Percentiles rank a stretch among this genome's conserved stretches.
These are phyloP conservation scores for Alitta virens DNA, from an alignment of 2,888 invertebrate species.

Conservation along the genomic window DNA sequence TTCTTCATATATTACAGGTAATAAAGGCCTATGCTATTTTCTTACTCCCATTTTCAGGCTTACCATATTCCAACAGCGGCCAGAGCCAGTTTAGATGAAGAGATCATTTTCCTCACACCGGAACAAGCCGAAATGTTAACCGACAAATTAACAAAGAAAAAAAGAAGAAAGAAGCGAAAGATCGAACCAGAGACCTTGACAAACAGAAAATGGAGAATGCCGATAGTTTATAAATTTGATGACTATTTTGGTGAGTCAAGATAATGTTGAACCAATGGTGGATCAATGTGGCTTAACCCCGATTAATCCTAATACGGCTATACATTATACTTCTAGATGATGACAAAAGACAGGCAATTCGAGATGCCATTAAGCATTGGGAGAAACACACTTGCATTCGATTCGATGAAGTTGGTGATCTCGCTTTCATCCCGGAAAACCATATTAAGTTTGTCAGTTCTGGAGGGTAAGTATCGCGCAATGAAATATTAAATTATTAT, in stretches of 20 bases:
- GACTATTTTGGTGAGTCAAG: conserved; percentile 7
- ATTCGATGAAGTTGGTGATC: conserved; percentile 8
- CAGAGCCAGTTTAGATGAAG: background rate
- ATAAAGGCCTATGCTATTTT: too few relatives aligned
- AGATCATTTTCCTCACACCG: conserved; percentile 9
- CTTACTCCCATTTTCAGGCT: too few relatives aligned
- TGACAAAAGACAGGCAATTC: conserved; percentile 3
- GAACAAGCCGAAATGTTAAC: conserved; percentile 7
- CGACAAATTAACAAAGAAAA: background rate
- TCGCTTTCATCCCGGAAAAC: background rate
- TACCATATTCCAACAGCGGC: background rate
- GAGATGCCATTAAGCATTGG: conserved; percentile 12
- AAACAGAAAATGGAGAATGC: conserved; percentile 13
- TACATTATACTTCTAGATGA: background rate
- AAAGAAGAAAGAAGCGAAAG: conserved; percentile 14
- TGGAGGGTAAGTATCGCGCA: background rate
- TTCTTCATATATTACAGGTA: too few relatives aligned
- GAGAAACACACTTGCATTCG: conserved; percentile 18
- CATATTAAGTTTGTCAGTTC: conserved; percentile 6
- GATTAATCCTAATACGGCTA: background rate
- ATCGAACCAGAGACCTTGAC: background rate
- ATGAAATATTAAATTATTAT: too few relatives aligned
- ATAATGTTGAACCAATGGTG: background rate
- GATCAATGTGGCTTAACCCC: background rate
- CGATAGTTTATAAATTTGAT: conserved; percentile 16